Base-by-base conservation (phyloP, 2,888 invertebrate species). In the Mythimna vitellina region DNA sequence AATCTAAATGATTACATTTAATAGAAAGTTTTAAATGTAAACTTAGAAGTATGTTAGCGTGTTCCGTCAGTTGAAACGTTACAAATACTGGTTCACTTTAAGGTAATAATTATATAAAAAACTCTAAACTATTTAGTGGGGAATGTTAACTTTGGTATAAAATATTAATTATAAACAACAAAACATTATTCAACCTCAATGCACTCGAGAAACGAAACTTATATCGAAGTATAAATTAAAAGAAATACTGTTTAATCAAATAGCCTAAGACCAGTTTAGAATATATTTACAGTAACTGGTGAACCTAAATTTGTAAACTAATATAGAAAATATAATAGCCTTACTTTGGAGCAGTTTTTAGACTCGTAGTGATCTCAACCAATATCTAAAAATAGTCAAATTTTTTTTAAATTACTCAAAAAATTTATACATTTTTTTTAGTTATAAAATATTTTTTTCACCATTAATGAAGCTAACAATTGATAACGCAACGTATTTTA, bases 131-230 rank as follows among this genome's bases (percentile, higher is more conserved):
- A 96, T 95, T 92, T 95, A 96, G 95, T 97, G 96, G 97, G 97
- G 97, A 97, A 97, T 97, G 97, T 97, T 97, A 97, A 97, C 97
- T 97, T 97, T 97, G 97, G 97, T 97, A 97, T 97, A 96, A 96
- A 96, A 96, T 95, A 95, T 95, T 95, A 96, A 94, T 95, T 93
- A 94, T 93, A 94, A 93, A 93, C 94, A 96, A 96, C 96, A 95
- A 95, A 96, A 96, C 94, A 91, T 94, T 92, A 89, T 93, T 83
- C 92, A 94, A 93, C 94, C 90, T 92, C 93, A 94, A 94, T 92
- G 93, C 93, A 94, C 91, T 93, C 93, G 88, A 90, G 91, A 93
- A 94, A 93, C 91, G 90, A 93, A 86, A 90, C 95, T 95, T 95
- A 96, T 86, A 93, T 92, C 91, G 80, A 94, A 93, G 91, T 90